Conservation (phyloP, 2,113 vertebrate species). For the Scomber colias region DNA sequence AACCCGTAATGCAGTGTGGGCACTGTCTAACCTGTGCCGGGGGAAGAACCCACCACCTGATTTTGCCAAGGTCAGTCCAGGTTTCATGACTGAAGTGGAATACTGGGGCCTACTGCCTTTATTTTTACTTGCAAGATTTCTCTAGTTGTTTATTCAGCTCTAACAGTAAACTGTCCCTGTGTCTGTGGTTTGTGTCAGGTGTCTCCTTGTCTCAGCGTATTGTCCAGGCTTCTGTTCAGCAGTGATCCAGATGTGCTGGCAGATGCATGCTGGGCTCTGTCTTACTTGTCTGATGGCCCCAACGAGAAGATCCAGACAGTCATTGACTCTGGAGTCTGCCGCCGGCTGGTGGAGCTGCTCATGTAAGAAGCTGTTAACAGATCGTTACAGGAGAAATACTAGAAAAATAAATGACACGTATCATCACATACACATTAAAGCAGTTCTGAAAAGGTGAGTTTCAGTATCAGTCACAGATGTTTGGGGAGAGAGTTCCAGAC, state of each 20-base stretch:
- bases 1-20: constrained; percentile 94
- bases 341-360: constrained; percentile 93
- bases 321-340: constrained; percentile 94
- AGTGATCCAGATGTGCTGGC: constrained; percentile 93
- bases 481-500: too few relatives aligned
- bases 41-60: constrained; percentile 95
- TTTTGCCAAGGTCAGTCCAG: constrained; percentile 88
- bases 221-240: constrained; percentile 92
- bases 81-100: background rate
- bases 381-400: background rate
- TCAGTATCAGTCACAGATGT: too few relatives aligned
- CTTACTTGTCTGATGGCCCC: constrained; percentile 93
- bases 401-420: too few relatives aligned
- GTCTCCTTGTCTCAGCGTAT: constrained; percentile 91
- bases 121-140: background rate
- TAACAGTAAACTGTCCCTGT: background rate
- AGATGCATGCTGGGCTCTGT: constrained; percentile 95
- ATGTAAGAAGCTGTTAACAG: constrained; percentile 85
- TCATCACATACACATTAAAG: too few relatives aligned
- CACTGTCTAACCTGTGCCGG: constrained; percentile 93
- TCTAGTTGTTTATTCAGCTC: background rate
- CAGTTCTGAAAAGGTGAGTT: too few relatives aligned
- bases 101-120: background rate
- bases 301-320: constrained; percentile 96
- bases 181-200: constrained; percentile 79